Evolutionary conservation across 2,113 vertebrate genomes (phyloP).

Genomic region (Paramormyrops kingsleyae): DNA sequence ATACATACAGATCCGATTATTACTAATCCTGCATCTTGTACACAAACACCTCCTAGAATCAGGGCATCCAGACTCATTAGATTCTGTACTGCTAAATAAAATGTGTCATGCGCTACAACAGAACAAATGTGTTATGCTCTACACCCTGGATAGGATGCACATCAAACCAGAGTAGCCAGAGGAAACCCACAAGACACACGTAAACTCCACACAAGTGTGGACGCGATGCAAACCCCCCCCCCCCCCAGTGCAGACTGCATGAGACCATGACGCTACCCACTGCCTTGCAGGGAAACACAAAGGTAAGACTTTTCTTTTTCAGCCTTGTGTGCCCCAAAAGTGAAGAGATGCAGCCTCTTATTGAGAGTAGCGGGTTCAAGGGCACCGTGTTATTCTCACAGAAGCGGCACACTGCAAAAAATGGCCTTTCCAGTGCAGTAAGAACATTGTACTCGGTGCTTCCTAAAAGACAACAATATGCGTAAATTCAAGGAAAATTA

Average conservation of each 20-base stretch:
- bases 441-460: too few relatives aligned
- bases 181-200: not conserved
- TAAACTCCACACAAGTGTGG: not conserved
- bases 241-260: not conserved
- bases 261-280: not conserved
- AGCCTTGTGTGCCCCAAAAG: not conserved
- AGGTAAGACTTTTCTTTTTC: not conserved
- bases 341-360: constrained; percentile 29
- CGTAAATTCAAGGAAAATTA: too few relatives aligned
- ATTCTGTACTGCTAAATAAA: not conserved
- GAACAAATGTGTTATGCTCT: not conserved
- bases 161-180: not conserved
- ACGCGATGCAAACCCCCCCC: not conserved
- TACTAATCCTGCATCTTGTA: not conserved
- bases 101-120: not conserved
- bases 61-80: not conserved
- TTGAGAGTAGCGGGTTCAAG: constrained; percentile 32
- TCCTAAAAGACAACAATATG: too few relatives aligned
- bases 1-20: not conserved
- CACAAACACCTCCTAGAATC: not conserved
- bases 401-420: not conserved
- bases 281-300: not conserved
- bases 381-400: constrained; percentile 47
- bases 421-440: too few relatives aligned
- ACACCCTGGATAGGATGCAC: not conserved